A percentile compares a stretch with the other conserved stretches of the same genome.
phyloP scores from a whole-genome alignment of 2,797 vertebrate genomes.

The Agapornis canus region DNA sequence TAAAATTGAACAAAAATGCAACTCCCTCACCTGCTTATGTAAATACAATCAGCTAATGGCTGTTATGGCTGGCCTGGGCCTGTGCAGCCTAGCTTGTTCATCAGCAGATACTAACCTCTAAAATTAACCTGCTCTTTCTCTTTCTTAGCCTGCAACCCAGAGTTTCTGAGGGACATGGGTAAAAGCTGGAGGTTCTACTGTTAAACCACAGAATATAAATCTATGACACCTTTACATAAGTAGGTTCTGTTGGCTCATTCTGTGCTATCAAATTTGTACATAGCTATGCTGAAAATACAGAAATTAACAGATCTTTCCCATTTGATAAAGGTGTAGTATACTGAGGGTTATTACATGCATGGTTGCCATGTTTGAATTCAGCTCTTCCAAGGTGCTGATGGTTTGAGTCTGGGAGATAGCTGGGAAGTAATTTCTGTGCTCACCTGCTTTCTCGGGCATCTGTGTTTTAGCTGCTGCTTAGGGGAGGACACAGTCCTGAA shows the following conservation, averaged over 20 bases:
- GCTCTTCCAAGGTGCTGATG: background rate
- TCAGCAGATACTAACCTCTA: background rate
- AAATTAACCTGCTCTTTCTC: background rate
- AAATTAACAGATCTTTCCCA: background rate
- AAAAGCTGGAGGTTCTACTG: background rate
- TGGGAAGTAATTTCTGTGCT: background rate
- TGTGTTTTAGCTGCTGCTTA: background rate
- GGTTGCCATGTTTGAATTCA: background rate
- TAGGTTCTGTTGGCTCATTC: background rate
- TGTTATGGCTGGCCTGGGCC: background rate
- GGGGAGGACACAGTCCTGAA: background rate
- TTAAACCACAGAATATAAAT: background rate
- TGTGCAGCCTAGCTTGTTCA: background rate
- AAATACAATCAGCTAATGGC: background rate
- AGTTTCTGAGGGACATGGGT: background rate
- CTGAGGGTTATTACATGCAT: background rate
- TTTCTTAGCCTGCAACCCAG: background rate
- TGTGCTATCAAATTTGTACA: background rate
- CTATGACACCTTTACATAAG: background rate
- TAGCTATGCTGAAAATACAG: background rate
- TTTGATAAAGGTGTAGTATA: background rate
- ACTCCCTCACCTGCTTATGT: background rate
- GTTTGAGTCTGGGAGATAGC: background rate
- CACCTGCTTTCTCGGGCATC: background rate
- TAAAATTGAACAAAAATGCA: background rate